phyloP scores from a whole-genome alignment of 2,113 vertebrate genomes.

The Plecturocebus donacophilus region DNA sequence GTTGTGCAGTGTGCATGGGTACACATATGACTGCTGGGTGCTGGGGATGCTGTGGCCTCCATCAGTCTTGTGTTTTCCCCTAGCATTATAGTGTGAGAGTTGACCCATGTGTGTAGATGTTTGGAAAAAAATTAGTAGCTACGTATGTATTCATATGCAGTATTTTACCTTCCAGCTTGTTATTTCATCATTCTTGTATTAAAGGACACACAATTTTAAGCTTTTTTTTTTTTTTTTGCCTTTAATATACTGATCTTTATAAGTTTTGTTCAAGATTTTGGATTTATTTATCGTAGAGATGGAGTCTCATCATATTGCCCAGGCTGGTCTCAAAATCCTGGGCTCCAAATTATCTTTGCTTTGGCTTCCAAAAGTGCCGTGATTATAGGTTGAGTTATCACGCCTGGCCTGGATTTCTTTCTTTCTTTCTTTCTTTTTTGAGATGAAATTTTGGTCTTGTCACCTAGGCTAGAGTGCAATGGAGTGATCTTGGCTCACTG shows the following conservation, averaged over 20 bases:
- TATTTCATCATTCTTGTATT: background rate
- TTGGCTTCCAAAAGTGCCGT: too few relatives aligned
- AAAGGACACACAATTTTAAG: background rate
- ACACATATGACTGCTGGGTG: fast-evolving
- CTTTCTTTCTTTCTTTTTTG: too few relatives aligned
- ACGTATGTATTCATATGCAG: fast-evolving
- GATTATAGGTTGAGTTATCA: too few relatives aligned
- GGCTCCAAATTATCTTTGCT: too few relatives aligned
- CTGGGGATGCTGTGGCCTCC: fast-evolving
- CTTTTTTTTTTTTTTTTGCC: background rate
- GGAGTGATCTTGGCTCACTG: too few relatives aligned
- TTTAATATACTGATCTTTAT: background rate
- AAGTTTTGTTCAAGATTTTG: background rate
- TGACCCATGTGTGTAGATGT: background rate
- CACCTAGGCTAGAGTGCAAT: too few relatives aligned
- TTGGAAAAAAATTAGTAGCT: background rate
- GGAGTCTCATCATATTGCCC: too few relatives aligned
- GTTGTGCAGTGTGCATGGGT: fast-evolving
- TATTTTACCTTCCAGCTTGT: background rate
- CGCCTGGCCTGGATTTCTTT: too few relatives aligned
- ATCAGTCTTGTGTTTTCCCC: background rate
- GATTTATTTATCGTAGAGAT: too few relatives aligned
- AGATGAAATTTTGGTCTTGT: too few relatives aligned
- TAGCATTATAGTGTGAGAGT: background rate
- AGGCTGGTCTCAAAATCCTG: too few relatives aligned